These are phyloP conservation scores for Panurus biarmicus DNA, from an alignment of 2,113 vertebrate species.

Conservation along the genomic window DNA sequence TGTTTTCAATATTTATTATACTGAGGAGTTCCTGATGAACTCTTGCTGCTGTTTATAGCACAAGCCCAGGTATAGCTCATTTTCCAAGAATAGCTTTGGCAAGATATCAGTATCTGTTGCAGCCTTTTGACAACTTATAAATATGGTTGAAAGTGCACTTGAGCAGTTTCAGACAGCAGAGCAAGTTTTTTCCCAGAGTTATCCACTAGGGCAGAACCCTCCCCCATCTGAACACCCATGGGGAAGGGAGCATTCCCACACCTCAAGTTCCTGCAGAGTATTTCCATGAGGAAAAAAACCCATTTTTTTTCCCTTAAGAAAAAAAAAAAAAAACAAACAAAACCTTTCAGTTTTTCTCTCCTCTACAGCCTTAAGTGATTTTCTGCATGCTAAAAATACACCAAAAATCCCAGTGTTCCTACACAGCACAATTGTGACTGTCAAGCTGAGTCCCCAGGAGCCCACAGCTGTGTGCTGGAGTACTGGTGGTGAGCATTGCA, in stretches of 20 bases:
- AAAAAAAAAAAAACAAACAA: not conserved
- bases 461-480: not conserved
- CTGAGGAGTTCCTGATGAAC: not conserved
- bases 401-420: not conserved
- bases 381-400: not conserved
- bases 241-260: not conserved
- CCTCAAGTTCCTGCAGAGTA: not conserved
- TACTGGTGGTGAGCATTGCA: accelerated
- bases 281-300: not conserved
- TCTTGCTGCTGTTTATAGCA: not conserved
- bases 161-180: not conserved
- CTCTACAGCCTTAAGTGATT: not conserved
- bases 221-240: accelerated
- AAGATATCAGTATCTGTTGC: not conserved
- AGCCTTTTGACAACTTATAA: slow-evolving; percentile 19
- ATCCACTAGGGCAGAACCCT: not conserved
- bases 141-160: not conserved
- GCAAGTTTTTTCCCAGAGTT: not conserved
- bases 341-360: not conserved
- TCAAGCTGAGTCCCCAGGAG: not conserved
- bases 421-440: not conserved
- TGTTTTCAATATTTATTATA: not conserved
- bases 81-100: not conserved
- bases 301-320: not conserved
- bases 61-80: not conserved